Evolutionary conservation across 2,113 vertebrate species (phyloP).

Genomic region (Scopus umbretta): DNA sequence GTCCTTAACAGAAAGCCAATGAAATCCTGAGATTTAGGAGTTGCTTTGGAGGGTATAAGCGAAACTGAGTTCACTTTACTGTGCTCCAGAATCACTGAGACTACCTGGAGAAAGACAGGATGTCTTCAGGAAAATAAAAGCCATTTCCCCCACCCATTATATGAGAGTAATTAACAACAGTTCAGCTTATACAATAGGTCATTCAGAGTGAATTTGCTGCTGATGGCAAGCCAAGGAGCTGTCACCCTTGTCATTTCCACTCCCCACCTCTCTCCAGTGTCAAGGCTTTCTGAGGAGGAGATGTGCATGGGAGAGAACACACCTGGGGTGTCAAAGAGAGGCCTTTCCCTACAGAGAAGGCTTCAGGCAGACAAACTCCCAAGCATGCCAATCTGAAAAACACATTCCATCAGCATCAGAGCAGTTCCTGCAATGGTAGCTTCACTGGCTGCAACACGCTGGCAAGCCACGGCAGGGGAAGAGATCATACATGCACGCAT

Average conservation of each 20-base stretch:
- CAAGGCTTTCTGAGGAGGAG: not conserved
- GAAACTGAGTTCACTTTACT: not conserved
- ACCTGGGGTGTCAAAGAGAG: not conserved
- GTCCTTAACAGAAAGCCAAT: not conserved
- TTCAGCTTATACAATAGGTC: constrained; percentile 15
- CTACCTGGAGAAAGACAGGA: not conserved
- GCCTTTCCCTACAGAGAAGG: not conserved
- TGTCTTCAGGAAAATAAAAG: not conserved
- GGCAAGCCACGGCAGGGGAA: not conserved
- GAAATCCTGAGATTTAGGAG: not conserved
- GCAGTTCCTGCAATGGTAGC: not conserved
- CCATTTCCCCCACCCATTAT: not conserved
- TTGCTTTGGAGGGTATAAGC: not conserved
- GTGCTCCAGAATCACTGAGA: not conserved
- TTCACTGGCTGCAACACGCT: not conserved
- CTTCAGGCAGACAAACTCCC: not conserved
- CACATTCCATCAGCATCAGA: not conserved
- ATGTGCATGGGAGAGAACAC: not conserved
- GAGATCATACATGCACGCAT: not conserved
- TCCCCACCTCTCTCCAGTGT: not conserved
- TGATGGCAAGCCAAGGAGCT: not conserved
- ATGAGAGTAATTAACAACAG: constrained; percentile 16
- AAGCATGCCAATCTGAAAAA: not conserved
- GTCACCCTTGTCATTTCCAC: not conserved
- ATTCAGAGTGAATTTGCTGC: not conserved